Evolutionary conservation across 2,113 vertebrate species (phyloP), one percentile per base, ranked within the genome.

Genomic region (Glareola pratincola): DNA sequence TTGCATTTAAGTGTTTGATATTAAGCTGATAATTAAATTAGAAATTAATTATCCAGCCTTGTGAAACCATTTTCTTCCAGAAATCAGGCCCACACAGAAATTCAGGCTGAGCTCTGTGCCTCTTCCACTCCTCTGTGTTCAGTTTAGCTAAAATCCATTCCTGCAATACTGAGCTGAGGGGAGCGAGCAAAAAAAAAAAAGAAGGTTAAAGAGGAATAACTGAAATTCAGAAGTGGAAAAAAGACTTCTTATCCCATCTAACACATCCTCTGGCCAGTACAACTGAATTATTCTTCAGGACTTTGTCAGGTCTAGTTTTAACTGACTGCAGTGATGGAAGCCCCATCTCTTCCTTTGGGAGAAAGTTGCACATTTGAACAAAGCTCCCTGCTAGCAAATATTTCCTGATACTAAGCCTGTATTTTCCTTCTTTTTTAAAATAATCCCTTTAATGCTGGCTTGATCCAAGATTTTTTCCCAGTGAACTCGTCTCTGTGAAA

Each of bases 11-110:
- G 77, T 88, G 72, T 93, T 98, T 98, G 83, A 84, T 96, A 94
- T 54, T 96, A 96, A 97, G 83, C 75, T 87, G 75, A 96, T 97
- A 97, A 97, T 96, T 97, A 63, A 97, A 97, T 98, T 96, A 97
- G 51, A 86, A 97, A 92, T 96, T 96, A 97, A 98, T 97, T 96
- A 95, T 64, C 43, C 48, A 92, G n/a, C 36, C 53, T 85, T 34
- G 22, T 12, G 54, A 94, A 81, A 39, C 20, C 29, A 30, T 82
- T 95, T 69, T 89, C 72, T 77, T 88, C 74, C 88, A 94, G 87
- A 95, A 98, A 69, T 59, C 11, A 12, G 63, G 93, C 91, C 92
- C 92, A 94, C 51, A 77, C 57, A 88, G 92, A 96, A 97, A 75
- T 71, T 96, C 95, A 97, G 57, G 12, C 54, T 63, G 53, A 91